Conservation (phyloP, 1,140 invertebrate genomes). For the Scaptomyza pallida region DNA sequence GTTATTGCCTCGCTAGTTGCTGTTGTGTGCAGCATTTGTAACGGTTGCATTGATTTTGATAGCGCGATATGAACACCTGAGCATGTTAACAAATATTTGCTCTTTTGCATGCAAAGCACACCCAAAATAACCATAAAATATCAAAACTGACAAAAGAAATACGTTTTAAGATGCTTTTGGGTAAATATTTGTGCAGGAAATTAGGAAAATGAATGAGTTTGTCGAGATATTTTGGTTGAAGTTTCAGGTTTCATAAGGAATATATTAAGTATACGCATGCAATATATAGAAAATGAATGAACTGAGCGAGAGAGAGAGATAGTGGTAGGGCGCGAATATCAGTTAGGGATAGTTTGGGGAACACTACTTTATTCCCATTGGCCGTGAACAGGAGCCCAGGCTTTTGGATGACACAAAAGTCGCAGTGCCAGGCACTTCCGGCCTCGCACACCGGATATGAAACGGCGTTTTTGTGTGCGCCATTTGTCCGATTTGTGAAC, state of each 20-base stretch:
- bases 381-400: slow-evolving; percentile 45
- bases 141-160: slow-evolving; percentile 3
- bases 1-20: background rate
- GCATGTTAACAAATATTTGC: slow-evolving; percentile 46
- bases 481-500: slow-evolving; percentile 78
- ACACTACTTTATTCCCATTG: slow-evolving; percentile 43
- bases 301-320: slow-evolving; percentile 1
- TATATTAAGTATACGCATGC: background rate
- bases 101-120: slow-evolving; percentile 38
- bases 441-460: slow-evolving; percentile 73
- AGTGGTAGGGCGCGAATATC: too few species aligned
- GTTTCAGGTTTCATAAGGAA: too few species aligned
- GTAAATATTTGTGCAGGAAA: too few species aligned
- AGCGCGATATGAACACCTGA: slow-evolving; percentile 51
- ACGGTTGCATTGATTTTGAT: slow-evolving; percentile 41
- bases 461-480: slow-evolving; percentile 59
- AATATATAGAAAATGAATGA: slow-evolving; percentile 4
- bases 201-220: too few species aligned
- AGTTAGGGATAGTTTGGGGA: slow-evolving; percentile 4
- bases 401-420: slow-evolving; percentile 58
- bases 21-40: slow-evolving; percentile 28
- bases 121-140: slow-evolving; percentile 15
- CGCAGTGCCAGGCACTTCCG: slow-evolving; percentile 66
- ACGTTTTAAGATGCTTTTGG: too few species aligned
- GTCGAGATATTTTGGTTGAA: too few species aligned